Percentiles rank a stretch among this genome's conserved stretches.
Conservation (phyloP, 2,797 vertebrate species). For the Parauchenoglanis punctatus region DNA sequence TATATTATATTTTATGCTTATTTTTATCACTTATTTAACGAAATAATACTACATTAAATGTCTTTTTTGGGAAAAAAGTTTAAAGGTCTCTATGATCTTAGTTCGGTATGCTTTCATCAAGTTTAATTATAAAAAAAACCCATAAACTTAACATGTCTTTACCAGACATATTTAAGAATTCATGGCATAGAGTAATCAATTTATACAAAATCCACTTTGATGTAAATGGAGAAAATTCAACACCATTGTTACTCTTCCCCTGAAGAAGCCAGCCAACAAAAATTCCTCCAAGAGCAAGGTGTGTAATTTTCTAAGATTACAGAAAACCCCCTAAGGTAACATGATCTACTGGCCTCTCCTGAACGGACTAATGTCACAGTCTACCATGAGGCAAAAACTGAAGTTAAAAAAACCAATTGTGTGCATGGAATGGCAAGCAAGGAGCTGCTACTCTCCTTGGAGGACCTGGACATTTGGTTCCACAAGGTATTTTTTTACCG, state of each 20-base stretch:
- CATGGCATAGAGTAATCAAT: not conserved
- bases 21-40: not conserved
- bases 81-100: not conserved
- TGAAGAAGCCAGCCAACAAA: not conserved
- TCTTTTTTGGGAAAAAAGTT: not conserved
- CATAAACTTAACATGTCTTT: not conserved
- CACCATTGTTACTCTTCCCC: not conserved
- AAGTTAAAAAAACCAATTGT: not conserved
- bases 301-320: not conserved
- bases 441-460: not conserved
- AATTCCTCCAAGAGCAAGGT: not conserved
- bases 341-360: not conserved
- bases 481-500: not conserved
- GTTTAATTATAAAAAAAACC: not conserved
- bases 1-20: not conserved
- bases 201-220: not conserved
- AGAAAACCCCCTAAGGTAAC: not conserved
- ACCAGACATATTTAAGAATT: not conserved
- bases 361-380: constrained; percentile 5
- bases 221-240: not conserved
- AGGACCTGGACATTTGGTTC: not conserved
- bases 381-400: not conserved
- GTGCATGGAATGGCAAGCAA: not conserved
- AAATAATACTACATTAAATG: not conserved
- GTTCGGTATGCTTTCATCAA: not conserved